Base-by-base conservation (phyloP, 2,797 vertebrate species). In the Cercopithecus hamlyni region DNA sequence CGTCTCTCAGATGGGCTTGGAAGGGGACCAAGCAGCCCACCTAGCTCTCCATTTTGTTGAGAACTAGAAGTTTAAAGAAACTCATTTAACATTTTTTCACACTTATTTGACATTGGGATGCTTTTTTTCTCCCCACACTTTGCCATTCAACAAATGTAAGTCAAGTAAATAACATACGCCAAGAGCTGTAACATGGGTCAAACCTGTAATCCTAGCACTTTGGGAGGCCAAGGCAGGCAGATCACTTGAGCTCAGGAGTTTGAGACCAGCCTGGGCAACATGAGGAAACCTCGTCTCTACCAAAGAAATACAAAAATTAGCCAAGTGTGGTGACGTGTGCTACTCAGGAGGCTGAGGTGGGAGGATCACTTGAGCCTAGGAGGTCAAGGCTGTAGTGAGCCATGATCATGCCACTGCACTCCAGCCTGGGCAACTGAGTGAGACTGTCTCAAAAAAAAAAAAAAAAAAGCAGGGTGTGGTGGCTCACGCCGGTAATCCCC, bases 21-120 rank as follows among this genome's bases (percentile, higher is more conserved):
- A 33, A 89, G 33, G 6, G 43, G 27, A 85, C n/a, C 13, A 45
- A 81, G 57, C 14, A 64, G 30, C 57, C 48, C 33, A 75, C 55
- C 55, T 73, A n/a, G 9, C 39, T 55, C n/a, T 57, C 48, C 52
- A 41, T 85, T 90, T 88, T 83, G 24, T 92, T 72, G 84, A 88
- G 57, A 90, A 83, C 27, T 57, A 70, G 50, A 90, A 70, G 55
- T 93, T 41, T 75, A 12, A 90, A 77, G 67, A 93, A 96, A 70
- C 39, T 52, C 24, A 84, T 45, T 67, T 94, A 83, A 73, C 8
- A 41, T 77, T 93, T 89, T 67, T 83, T 39, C 61, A 90, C 13
- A 41, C n/a, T 61, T 94, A n/a, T 1, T 82, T 79, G 24, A 89
- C 52, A 89, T 93, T 88, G n/a, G 50, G 26, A 64, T 43, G 24